A percentile compares a stretch with the other conserved stretches of the same genome.
These are phyloP conservation scores for Sprattus sprattus DNA, from an alignment of 2,113 vertebrate genomes.

Conservation along the genomic window DNA sequence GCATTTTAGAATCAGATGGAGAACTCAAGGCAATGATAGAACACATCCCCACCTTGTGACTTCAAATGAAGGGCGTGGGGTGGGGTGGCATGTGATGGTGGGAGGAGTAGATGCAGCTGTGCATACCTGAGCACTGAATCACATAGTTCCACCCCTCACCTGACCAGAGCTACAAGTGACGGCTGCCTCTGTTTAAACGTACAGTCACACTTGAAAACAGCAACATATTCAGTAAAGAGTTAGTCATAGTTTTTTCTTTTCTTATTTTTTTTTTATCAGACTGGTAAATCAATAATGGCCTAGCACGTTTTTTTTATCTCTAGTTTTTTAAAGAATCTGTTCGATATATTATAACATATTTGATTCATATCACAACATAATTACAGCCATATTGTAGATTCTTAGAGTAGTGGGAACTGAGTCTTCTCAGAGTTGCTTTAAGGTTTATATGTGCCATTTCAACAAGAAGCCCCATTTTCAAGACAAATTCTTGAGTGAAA, in stretches of 20 bases:
- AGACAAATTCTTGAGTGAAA: no score
- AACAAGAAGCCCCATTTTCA: no score
- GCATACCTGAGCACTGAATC: slow-evolving; percentile 39
- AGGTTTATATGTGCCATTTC: no score
- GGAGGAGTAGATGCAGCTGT: slow-evolving; percentile 30
- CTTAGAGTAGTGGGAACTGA: no score
- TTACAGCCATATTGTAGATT: no score
- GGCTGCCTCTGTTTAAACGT: not conserved
- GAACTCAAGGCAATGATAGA: not conserved
- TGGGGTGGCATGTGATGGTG: no score
- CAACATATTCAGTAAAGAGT: not conserved
- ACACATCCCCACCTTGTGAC: not conserved
- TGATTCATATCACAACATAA: no score
- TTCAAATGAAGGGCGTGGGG: not conserved
- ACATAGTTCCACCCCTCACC: slow-evolving; percentile 25
- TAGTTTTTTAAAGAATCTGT: no score
- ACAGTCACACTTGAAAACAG: not conserved
- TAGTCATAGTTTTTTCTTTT: not conserved
- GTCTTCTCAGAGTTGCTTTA: no score
- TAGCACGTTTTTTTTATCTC: no score
- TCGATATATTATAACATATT: no score
- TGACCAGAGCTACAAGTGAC: not conserved
- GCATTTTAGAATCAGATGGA: not conserved
- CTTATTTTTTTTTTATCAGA: not conserved
- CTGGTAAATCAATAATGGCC: no score